Conservation (phyloP, 2,113 vertebrate species). For the Melanotaenia duboulayi region DNA sequence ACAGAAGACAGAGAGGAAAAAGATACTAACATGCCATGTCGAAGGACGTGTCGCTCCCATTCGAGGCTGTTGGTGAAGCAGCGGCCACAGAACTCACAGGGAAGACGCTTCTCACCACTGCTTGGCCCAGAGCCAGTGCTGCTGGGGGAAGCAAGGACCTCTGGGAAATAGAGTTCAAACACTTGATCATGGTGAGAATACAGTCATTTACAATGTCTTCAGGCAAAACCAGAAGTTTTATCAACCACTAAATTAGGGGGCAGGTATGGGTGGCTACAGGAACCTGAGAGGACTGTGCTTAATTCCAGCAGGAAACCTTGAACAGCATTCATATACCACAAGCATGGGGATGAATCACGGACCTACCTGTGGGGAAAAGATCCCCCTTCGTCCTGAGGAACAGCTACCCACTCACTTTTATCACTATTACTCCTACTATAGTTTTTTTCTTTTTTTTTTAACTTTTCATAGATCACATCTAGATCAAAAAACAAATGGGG, state of each 20-base stretch:
- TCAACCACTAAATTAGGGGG: neutral
- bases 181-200: neutral
- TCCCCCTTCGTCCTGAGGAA: no score
- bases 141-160: constrained; percentile 70
- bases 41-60: constrained; percentile 96
- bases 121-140: constrained; percentile 67
- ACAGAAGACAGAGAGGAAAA: neutral
- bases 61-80: constrained; percentile 93
- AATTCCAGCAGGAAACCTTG: neutral
- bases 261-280: neutral
- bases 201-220: neutral
- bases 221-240: neutral
- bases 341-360: no score
- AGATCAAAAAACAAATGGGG: no score
- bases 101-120: constrained; percentile 87
- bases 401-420: no score
- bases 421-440: no score
- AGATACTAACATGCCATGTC: constrained; percentile 95
- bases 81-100: constrained; percentile 96
- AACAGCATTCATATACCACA: no score
- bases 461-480: no score
- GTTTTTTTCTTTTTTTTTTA: no score
- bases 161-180: constrained; percentile 62
- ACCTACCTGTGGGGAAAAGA: no score
- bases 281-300: neutral